A percentile compares a stretch with the other conserved stretches of the same genome.
These are phyloP conservation scores for Vireo griseus DNA, from an alignment of 2,797 vertebrate species.

Conservation along the genomic window DNA sequence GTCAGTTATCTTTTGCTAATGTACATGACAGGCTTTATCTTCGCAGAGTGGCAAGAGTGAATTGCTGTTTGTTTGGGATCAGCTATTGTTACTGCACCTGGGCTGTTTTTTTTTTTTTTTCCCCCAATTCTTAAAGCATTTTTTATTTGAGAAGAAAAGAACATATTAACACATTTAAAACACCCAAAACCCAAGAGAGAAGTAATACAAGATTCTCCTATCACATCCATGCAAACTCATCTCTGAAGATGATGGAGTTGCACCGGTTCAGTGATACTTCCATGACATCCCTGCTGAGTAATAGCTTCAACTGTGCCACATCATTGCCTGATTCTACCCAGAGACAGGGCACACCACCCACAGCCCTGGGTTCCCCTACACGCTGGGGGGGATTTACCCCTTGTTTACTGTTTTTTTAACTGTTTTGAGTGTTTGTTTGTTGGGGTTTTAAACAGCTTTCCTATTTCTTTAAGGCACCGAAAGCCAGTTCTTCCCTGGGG, in stretches of 20 bases:
- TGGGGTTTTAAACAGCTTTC: neutral
- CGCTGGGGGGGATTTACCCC: fast-evolving
- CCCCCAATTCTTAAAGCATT: neutral
- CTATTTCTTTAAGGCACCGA: neutral
- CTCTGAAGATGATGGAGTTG: neutral
- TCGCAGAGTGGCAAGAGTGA: constrained; percentile 39
- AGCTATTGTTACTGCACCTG: constrained; percentile 64
- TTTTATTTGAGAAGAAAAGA: neutral
- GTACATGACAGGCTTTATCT: constrained; percentile 70
- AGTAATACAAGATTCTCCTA: neutral
- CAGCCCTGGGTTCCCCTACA: neutral
- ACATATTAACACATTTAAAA: neutral
- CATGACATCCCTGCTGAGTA: neutral
- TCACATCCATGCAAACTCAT: neutral
- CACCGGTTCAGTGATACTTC: neutral
- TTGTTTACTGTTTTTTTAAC: neutral
- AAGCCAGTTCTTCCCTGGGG: neutral
- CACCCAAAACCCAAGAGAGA: neutral
- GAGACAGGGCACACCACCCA: neutral
- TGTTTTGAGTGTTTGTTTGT: neutral
- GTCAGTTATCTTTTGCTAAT: constrained; percentile 73
- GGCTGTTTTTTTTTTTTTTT: neutral
- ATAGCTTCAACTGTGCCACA: neutral
- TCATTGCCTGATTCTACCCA: neutral
- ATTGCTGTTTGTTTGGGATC: constrained; percentile 67